A percentile compares a stretch with the other conserved stretches of the same genome.
phyloP scores from a whole-genome alignment of 2,888 invertebrate species.

The Harpalus rufipes region DNA sequence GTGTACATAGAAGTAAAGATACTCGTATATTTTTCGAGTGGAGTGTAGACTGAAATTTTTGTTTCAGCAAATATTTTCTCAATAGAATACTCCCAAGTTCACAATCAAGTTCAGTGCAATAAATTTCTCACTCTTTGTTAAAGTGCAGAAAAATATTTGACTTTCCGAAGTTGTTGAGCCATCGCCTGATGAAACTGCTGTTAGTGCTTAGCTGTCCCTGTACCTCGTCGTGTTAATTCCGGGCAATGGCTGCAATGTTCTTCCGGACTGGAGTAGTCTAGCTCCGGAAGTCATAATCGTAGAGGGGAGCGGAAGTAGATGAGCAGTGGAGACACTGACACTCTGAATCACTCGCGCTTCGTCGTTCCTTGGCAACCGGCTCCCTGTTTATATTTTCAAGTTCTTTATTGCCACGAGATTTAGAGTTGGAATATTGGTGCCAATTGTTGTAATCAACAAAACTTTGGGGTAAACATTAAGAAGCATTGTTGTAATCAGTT shows the following conservation, averaged over 20 bases:
- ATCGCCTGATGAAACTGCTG: not conserved
- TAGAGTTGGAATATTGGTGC: not conserved
- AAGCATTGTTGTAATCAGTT: too few relatives aligned
- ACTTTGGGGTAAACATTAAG: too few relatives aligned
- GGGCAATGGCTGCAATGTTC: slow-evolving; percentile 28
- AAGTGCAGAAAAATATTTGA: not conserved
- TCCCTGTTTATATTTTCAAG: slow-evolving; percentile 2
- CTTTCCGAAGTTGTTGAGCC: not conserved
- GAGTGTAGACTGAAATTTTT: not conserved
- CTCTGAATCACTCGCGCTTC: slow-evolving; percentile 35
- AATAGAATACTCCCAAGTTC: not conserved
- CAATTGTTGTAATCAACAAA: not conserved
- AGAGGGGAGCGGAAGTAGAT: slow-evolving; percentile 43
- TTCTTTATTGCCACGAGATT: not conserved
- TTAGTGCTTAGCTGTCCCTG: not conserved
- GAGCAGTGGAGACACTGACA: slow-evolving; percentile 9
- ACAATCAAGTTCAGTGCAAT: not conserved
- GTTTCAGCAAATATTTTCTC: not conserved
- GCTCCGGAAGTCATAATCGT: slow-evolving; percentile 37
- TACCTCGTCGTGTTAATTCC: slow-evolving; percentile 44
- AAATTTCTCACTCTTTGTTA: not conserved
- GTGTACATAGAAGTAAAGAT: too few relatives aligned
- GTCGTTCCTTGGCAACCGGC: not conserved
- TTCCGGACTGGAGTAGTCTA: slow-evolving; percentile 14
- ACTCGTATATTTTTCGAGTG: too few relatives aligned